Conservation (phyloP, 2,888 invertebrate species). For the Bombylius major region DNA sequence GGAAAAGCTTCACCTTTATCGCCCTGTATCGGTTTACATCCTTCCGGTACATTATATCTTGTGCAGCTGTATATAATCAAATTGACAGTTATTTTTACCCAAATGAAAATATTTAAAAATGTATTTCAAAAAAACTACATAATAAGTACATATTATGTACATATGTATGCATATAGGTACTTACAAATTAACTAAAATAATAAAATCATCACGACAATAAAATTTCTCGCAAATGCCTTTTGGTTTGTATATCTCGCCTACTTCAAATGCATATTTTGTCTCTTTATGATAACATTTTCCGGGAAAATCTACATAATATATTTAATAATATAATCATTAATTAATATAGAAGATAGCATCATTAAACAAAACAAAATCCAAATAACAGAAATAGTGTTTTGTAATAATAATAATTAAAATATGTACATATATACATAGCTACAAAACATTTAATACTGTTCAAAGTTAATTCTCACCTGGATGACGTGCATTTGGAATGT, state of each 20-base stretch:
- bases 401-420: too few relatives aligned
- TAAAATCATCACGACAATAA: constrained; percentile 8
- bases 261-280: constrained; percentile 6
- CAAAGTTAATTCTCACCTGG: constrained; percentile 5
- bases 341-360: too few relatives aligned
- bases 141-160: too few relatives aligned
- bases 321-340: neutral
- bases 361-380: too few relatives aligned
- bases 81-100: too few relatives aligned
- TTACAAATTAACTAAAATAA: constrained; percentile 7
- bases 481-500: constrained; percentile 9
- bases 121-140: too few relatives aligned
- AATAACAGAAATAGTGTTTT: too few relatives aligned
- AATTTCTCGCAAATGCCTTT: constrained; percentile 6
- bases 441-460: too few relatives aligned
- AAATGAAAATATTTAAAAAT: too few relatives aligned
- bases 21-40: constrained; percentile 2
- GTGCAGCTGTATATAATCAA: constrained; percentile 1
- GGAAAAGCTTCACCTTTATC: constrained; percentile 2
- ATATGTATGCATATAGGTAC: too few relatives aligned
- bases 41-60: constrained; percentile 5
- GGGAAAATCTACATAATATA: constrained; percentile 2
- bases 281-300: constrained; percentile 8
- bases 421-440: too few relatives aligned
- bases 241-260: constrained; percentile 6